Base-by-base conservation (phyloP, 1,140 invertebrate genomes). In the Aphaenogaster ashmeadi region DNA sequence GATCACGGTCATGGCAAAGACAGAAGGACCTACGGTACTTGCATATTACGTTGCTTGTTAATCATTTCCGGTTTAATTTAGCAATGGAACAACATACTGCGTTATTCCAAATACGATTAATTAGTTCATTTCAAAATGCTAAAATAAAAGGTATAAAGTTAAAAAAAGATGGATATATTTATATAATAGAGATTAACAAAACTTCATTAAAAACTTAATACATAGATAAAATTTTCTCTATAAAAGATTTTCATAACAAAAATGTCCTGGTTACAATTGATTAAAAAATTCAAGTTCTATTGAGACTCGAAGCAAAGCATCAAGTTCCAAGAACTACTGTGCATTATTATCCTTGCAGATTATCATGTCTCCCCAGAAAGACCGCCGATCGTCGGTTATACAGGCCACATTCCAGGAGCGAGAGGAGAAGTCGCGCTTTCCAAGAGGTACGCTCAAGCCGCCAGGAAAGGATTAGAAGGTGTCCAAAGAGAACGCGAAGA, bases 331-430 rank as follows among this genome's bases (percentile, higher is more conserved):
- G 0, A 79, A 38, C 7, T 36, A 60, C 5, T 52, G 44, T 38
- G 4, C 13, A 81, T 38, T 38, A 41, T 69, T 56, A 66, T 87
- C 75, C 60, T 89, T 87, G 78, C 94, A 97, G 97, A 97, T 88
- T 96, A 96, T 92, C 96, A 96, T 93, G 96, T 97, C 89, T 97
- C 97, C 11, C 96, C 97, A 0, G 97, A 97, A 91, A 96, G 96
- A 89, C 97, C 97, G 33, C 97, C 97, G 38, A 97, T 97, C 83
- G 96, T 97, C 1, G 97, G 97, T 1, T 97, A 97, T 91, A 97
- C 97, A 0, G 97, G 97, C 41, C 97, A 97, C 90, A 97, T 97
- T 66, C 97, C 97, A 33, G 94, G 97, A 58, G 96, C 97, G 7
- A 97, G 96, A 88, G 96, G 96, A 6, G 97, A 97, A 92, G 96